Base-by-base conservation (phyloP, 2,797 vertebrate genomes). In the Anomalospiza imberbis region DNA sequence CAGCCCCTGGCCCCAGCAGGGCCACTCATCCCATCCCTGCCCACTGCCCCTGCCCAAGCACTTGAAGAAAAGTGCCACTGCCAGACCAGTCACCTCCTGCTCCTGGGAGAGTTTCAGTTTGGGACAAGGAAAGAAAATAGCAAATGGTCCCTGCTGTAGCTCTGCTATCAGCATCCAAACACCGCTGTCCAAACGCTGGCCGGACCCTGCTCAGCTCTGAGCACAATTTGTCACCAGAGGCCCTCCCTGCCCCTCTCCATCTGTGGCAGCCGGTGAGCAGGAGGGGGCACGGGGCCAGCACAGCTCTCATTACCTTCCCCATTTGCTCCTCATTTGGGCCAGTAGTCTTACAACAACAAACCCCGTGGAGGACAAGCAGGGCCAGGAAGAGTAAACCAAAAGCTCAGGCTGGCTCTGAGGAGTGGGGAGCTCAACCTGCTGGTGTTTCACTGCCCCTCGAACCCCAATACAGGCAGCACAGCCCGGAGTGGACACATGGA, bases 251-350 rank as follows among this genome's bases (percentile, higher is more conserved):
- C 57, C 24, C 75, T 77, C 6, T 66, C 91, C 95, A 96, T 96
- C 88, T 96, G 95, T 28, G 9, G 88, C 94, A 92, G 89, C 89
- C 60, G 24, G 89, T 0, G 5, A 91, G 79, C 79, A 1, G 89
- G 92, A 96, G 95, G 94, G 92, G 87, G 93, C 93, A 62, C 18
- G 2, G 80, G 85, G 66, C 82, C 89, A 78, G 93, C 26, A 1
- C 91, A 62, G 88, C 85, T 53, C 36, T 94, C 95, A 95, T 97
- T 21, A 55, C 88, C 15, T 38, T 74, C 96, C 86, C 98, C 97
- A 97, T 98, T 98, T 97, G 97, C 88, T 97, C 89, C 88, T 97
- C 97, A 95, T 98, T 97, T 98, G 97, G 97, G 92, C 48, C 50
- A 84, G 89, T 54, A 95, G 94, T 80, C 95, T 94, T 97, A 96